Conservation (phyloP, 1,140 invertebrate genomes). For the Diorhabda carinulata region DNA sequence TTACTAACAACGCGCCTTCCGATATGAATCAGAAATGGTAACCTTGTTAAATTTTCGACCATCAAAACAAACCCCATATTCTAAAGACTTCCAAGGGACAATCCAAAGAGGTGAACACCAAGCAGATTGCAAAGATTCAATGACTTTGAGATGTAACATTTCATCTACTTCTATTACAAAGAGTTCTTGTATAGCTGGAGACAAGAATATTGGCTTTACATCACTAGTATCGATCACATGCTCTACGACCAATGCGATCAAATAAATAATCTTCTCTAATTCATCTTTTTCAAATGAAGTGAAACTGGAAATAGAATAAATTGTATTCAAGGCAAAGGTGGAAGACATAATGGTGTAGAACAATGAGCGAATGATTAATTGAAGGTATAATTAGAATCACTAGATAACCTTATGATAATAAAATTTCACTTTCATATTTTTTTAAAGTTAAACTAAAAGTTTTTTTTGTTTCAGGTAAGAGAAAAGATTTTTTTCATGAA, state of each 20-base stretch:
- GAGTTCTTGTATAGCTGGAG: slow-evolving; percentile 6
- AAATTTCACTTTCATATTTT: no score
- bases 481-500: no score
- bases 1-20: slow-evolving; percentile 34
- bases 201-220: slow-evolving; percentile 9
- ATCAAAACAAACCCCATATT: slow-evolving; percentile 36
- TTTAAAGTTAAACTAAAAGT: no score
- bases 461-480: no score
- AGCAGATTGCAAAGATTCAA: slow-evolving; percentile 7
- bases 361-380: slow-evolving; percentile 9
- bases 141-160: slow-evolving; percentile 7
- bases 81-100: slow-evolving; percentile 16
- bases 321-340: slow-evolving; percentile 5
- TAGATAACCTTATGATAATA: no score
- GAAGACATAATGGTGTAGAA: slow-evolving; percentile 1
- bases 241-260: slow-evolving; percentile 5
- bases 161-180: slow-evolving; percentile 11
- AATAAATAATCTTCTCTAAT: slow-evolving; percentile 2
- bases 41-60: slow-evolving; percentile 35
- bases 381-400: slow-evolving; percentile 12
- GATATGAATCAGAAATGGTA: slow-evolving; percentile 33
- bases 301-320: slow-evolving; percentile 3
- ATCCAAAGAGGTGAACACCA: slow-evolving; percentile 11
- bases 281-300: not conserved
- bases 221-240: slow-evolving; percentile 13